Evolutionary conservation across 1,140 invertebrate genomes (phyloP).

Genomic region (Leptonema lineaticorne): DNA sequence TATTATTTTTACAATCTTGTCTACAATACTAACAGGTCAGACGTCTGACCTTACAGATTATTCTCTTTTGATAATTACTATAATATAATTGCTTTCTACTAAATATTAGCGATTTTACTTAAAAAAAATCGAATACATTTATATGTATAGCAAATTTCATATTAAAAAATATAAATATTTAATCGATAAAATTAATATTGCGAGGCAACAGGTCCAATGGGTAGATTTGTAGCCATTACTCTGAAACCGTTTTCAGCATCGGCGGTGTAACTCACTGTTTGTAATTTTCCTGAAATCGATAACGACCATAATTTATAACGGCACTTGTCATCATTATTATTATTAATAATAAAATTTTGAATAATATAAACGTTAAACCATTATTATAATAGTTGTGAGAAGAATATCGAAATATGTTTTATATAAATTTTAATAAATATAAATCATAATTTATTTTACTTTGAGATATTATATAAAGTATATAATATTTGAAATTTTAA

Average conservation of each 20-base stretch:
- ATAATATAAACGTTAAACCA: no score
- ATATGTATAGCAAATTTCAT: neutral
- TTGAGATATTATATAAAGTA: no score
- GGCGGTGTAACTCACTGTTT: conserved; percentile 61
- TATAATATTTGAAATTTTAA: no score
- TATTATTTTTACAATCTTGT: conserved; percentile 1
- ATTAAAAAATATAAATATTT: neutral
- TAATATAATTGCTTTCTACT: neutral
- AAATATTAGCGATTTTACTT: neutral
- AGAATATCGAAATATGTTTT: no score
- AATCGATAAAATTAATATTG: neutral
- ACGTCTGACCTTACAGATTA: conserved; percentile 18
- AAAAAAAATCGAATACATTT: neutral
- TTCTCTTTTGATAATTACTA: neutral
- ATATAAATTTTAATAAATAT: no score
- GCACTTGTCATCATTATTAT: neutral
- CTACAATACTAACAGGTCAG: conserved; percentile 14
- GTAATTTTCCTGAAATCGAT: conserved; percentile 45
- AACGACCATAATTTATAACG: neutral
- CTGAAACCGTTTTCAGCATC: conserved; percentile 61
- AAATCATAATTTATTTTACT: no score
- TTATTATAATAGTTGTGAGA: no score
- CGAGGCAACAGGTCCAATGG: conserved; percentile 44
- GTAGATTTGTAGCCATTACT: conserved; percentile 59
- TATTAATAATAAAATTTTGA: no score